Conservation (phyloP, 2,797 vertebrate species). For the Myotis myotis region DNA sequence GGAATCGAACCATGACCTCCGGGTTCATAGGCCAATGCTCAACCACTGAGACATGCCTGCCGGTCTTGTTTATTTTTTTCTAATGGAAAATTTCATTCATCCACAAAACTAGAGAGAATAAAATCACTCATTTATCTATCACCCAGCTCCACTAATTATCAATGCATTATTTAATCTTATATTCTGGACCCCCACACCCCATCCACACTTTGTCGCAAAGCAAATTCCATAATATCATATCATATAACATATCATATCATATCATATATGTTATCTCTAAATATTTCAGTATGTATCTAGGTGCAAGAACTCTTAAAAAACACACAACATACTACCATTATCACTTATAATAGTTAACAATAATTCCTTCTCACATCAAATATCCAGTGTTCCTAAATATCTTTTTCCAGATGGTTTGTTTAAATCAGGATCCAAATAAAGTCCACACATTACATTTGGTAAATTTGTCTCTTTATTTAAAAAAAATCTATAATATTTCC, state of each 20-base stretch:
- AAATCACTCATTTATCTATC: conserved; percentile 39
- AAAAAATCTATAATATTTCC: conserved; percentile 5
- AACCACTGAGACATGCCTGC: too few relatives aligned
- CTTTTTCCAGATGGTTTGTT: conserved; percentile 50
- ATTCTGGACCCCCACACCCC: neutral
- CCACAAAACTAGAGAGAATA: conserved; percentile 41
- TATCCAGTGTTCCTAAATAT: conserved; percentile 26
- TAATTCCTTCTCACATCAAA: conserved; percentile 43
- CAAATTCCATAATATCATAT: neutral
- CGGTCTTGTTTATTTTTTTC: neutral
- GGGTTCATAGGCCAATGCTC: too few relatives aligned
- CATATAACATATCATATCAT: too few relatives aligned
- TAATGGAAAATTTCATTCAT: conserved; percentile 47
- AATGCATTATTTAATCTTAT: neutral
- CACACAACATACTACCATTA: neutral
- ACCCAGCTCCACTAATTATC: conserved; percentile 44
- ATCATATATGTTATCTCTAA: conserved; percentile 20
- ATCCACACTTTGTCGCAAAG: neutral
- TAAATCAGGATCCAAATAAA: conserved; percentile 61
- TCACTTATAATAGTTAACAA: neutral
- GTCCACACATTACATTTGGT: conserved; percentile 23
- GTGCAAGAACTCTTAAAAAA: conserved; percentile 5
- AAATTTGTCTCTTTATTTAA: conserved; percentile 52
- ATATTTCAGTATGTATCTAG: conserved; percentile 35
- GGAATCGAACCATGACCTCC: too few relatives aligned